Conservation (phyloP, 2,797 vertebrate genomes). For the Bufotes viridis region DNA sequence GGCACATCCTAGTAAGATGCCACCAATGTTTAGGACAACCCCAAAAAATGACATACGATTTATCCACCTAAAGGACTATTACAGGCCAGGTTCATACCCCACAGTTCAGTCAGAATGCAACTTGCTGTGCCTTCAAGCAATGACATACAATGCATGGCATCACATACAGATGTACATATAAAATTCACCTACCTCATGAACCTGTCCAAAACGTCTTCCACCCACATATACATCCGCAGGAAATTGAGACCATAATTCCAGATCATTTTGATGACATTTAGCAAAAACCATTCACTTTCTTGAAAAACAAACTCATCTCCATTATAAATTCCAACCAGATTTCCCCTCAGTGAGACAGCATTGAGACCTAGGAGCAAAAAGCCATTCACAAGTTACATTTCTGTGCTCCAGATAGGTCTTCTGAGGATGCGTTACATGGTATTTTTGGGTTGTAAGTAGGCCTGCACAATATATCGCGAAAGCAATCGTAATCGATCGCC, state of each 20-base stretch:
- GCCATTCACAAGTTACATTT: neutral
- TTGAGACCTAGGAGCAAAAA: conserved; percentile 72
- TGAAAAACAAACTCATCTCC: conserved; percentile 88
- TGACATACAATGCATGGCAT: too few species aligned
- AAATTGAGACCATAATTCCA: conserved; percentile 90
- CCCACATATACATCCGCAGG: conserved; percentile 91
- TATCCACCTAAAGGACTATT: too few species aligned
- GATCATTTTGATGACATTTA: conserved; percentile 85
- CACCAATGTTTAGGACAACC: too few species aligned
- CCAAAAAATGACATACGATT: too few species aligned
- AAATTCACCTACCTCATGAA: conserved; percentile 88
- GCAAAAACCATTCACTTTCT: conserved; percentile 90
- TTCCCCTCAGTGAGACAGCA: conserved; percentile 44
- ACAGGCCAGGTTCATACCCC: too few species aligned
- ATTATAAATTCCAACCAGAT: conserved; percentile 83
- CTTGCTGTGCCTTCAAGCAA: too few species aligned
- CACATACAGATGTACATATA: neutral
- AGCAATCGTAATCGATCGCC: too few species aligned
- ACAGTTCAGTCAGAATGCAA: too few species aligned
- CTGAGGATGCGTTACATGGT: neutral
- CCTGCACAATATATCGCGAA: too few species aligned
- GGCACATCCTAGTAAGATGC: too few species aligned
- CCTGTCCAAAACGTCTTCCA: conserved; percentile 89
- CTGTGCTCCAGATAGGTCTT: neutral
- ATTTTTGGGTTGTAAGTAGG: too few species aligned